Evolutionary conservation across 2,113 vertebrate genomes (phyloP).

Genomic region (Heterotilapia buettikoferi): DNA sequence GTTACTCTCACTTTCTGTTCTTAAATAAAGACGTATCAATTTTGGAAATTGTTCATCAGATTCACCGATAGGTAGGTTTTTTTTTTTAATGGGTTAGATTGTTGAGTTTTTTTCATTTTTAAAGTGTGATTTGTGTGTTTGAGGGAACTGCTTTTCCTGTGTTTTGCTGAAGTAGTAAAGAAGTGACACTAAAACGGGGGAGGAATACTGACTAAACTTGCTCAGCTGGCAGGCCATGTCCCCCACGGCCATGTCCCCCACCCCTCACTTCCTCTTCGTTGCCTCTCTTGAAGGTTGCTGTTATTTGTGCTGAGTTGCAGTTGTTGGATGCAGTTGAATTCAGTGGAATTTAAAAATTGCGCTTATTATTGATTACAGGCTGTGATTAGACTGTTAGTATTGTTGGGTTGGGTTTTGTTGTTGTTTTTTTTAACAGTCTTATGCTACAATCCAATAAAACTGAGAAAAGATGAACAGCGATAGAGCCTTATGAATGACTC

Average conservation of each 20-base stretch:
- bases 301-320: background rate
- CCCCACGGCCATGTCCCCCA: background rate
- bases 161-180: background rate
- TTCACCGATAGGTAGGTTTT: constrained; percentile 7
- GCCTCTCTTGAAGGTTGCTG: background rate
- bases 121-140: background rate
- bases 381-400: background rate
- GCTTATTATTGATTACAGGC: background rate
- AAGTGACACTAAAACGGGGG: background rate
- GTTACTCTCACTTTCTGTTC: background rate
- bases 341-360: background rate
- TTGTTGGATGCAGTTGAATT: background rate
- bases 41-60: background rate
- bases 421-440: background rate
- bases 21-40: background rate
- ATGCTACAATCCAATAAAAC: rapidly evolving
- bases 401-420: background rate
- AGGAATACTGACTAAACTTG: constrained; percentile 6
- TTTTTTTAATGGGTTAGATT: background rate
- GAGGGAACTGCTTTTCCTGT: background rate
- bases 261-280: background rate
- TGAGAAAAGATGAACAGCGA: background rate
- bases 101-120: background rate
- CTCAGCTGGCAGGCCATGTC: background rate
- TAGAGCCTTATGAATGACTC: background rate